These are phyloP conservation scores for Lepidocyrtinus sp. DNA, from an alignment of 2,888 invertebrate genomes.

Conservation along the genomic window DNA sequence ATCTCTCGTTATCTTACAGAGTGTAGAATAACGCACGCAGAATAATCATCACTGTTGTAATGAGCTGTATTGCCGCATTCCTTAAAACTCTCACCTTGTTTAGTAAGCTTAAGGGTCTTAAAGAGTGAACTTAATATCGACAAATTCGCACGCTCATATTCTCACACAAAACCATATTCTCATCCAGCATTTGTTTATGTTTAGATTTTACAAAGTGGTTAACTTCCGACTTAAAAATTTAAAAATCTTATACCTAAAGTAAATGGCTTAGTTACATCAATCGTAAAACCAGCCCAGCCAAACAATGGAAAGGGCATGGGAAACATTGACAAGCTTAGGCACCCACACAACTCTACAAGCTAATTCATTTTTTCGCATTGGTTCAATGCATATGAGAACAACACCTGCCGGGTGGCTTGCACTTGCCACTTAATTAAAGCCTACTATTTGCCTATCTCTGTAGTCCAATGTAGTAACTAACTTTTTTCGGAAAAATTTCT, in stretches of 20 bases:
- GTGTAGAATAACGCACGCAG: not conserved
- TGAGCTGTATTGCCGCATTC: conserved; percentile 10
- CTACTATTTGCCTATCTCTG: not conserved
- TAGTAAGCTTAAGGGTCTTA: not conserved
- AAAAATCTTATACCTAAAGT: too few species aligned
- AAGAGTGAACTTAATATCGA: not conserved
- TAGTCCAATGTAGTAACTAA: not conserved
- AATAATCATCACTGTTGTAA: conserved; percentile 7
- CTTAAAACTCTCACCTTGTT: not conserved
- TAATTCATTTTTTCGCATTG: conserved; percentile 2
- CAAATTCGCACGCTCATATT: conserved; percentile 4
- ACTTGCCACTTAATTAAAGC: not conserved
- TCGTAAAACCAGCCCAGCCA: not conserved
- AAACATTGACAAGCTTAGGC: not conserved
- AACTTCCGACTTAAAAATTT: conserved; percentile 7
- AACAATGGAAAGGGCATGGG: not conserved
- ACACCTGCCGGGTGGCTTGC: not conserved
- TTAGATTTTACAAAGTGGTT: not conserved
- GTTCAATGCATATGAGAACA: not conserved
- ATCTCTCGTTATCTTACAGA: too few species aligned
- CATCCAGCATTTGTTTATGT: not conserved
- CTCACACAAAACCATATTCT: not conserved
- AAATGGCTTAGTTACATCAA: too few species aligned
- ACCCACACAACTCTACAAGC: too few species aligned
- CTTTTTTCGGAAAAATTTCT: not conserved